Conservation (phyloP, 2,888 invertebrate species). For the Sylvicola cinctus region DNA sequence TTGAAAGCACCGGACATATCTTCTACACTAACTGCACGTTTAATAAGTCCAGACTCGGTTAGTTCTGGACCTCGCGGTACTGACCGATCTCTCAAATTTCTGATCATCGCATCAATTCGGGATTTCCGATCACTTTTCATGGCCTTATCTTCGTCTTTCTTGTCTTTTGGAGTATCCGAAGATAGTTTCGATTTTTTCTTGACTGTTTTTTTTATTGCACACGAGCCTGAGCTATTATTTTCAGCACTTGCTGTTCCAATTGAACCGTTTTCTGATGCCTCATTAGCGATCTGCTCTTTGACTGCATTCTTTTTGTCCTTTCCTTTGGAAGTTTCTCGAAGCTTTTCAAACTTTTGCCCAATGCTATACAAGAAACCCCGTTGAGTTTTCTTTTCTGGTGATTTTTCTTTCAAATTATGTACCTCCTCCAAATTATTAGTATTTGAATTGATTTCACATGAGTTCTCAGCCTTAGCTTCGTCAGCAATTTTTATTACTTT, state of each 20-base stretch:
- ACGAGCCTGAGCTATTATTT: background rate
- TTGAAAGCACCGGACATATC: slow-evolving; percentile 36
- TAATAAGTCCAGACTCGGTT: slow-evolving; percentile 45
- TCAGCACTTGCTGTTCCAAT: background rate
- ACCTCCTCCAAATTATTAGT: slow-evolving; percentile 13
- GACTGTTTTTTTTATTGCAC: background rate
- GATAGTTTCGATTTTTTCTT: background rate
- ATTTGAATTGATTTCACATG: slow-evolving; percentile 8
- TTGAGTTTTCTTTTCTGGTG: slow-evolving; percentile 37
- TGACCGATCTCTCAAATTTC: slow-evolving; percentile 42
- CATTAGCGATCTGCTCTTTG: slow-evolving; percentile 11
- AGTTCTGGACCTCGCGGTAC: slow-evolving; percentile 32
- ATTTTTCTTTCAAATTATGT: slow-evolving; percentile 18
- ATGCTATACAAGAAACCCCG: slow-evolving; percentile 47
- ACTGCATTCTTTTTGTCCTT: slow-evolving; percentile 14
- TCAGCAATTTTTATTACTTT: slow-evolving; percentile 25
- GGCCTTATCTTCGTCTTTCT: slow-evolving; percentile 13
- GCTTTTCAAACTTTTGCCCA: slow-evolving; percentile 56
- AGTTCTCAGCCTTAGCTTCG: slow-evolving; percentile 14
- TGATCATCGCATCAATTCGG: slow-evolving; percentile 31
- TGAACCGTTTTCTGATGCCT: slow-evolving; percentile 13
- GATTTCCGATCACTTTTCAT: slow-evolving; percentile 19
- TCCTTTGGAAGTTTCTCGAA: slow-evolving; percentile 31
- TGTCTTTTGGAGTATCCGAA: slow-evolving; percentile 11
- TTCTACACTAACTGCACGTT: slow-evolving; percentile 50